Evolutionary conservation across 2,113 vertebrate genomes (phyloP).

Genomic region (Pholis gunnellus): DNA sequence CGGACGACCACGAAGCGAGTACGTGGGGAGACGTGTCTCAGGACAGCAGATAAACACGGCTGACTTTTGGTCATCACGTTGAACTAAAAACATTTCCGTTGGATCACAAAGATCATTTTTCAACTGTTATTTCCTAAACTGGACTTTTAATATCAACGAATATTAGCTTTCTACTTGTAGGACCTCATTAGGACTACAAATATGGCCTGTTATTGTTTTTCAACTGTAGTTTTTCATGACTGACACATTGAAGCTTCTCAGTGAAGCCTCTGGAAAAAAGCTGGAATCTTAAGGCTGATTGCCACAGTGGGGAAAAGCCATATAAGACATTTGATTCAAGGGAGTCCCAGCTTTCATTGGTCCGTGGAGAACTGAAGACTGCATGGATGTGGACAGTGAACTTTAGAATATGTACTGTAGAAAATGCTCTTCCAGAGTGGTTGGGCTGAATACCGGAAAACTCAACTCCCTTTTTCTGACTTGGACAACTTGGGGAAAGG

Average conservation of each 20-base stretch:
- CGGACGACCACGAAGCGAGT: slow-evolving; percentile 81
- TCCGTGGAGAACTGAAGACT: neutral
- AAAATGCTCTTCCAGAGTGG: neutral
- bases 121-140: slow-evolving; percentile 28
- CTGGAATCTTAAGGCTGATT: slow-evolving; percentile 27
- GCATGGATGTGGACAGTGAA: slow-evolving; percentile 20
- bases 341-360: neutral
- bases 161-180: slow-evolving; percentile 33
- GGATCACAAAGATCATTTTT: slow-evolving; percentile 56
- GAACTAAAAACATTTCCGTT: slow-evolving; percentile 23
- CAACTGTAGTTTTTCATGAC: slow-evolving; percentile 17
- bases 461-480: slow-evolving; percentile 17
- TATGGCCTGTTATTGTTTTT: slow-evolving; percentile 28
- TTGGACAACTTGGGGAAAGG: slow-evolving; percentile 10
- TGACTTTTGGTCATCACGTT: slow-evolving; percentile 20
- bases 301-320: slow-evolving; percentile 28
- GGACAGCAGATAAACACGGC: slow-evolving; percentile 79
- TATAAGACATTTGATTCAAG: slow-evolving; percentile 10
- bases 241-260: slow-evolving; percentile 12
- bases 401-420: neutral
- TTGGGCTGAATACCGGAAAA: slow-evolving; percentile 17
- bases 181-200: slow-evolving; percentile 25
- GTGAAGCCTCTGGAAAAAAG: slow-evolving; percentile 24
- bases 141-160: slow-evolving; percentile 48
- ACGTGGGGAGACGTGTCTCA: slow-evolving; percentile 77